A percentile compares a stretch with the other conserved stretches of the same genome.
These are phyloP conservation scores for Naja naja DNA, from an alignment of 2,113 vertebrate genomes.

Conservation along the genomic window DNA sequence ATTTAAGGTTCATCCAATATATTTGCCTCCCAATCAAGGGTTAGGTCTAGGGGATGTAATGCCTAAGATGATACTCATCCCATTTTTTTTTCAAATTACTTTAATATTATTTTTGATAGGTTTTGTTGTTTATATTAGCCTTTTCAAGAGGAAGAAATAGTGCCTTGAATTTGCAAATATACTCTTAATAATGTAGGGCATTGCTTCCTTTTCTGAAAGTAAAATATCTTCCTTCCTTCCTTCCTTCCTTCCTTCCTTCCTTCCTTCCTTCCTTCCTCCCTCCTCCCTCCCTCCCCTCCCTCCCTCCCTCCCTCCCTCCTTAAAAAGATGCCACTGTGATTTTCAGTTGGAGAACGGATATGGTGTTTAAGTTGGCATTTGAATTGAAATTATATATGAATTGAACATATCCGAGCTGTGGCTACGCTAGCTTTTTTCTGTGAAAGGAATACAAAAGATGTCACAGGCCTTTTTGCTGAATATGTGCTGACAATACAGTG, in stretches of 20 bases:
- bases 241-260: not conserved
- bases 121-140: not conserved
- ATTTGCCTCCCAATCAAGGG: not conserved
- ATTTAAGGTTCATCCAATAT: not conserved
- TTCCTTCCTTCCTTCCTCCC: not conserved
- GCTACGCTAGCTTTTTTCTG: not conserved
- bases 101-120: not conserved
- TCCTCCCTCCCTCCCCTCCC: not conserved
- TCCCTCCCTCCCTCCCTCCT: not conserved
- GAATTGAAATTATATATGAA: not conserved
- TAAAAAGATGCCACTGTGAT: not conserved
- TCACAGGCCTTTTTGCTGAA: not conserved
- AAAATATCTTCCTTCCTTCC: not conserved
- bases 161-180: not conserved
- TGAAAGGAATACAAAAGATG: not conserved
- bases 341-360: not conserved
- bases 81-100: not conserved
- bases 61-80: not conserved
- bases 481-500: not conserved
- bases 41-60: not conserved
- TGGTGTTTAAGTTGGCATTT: not conserved
- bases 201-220: not conserved
- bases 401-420: not conserved
- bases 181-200: not conserved
- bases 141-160: not conserved